Evolutionary conservation across 1,140 invertebrate genomes (phyloP).

Genomic region (Diorhabda carinulata): DNA sequence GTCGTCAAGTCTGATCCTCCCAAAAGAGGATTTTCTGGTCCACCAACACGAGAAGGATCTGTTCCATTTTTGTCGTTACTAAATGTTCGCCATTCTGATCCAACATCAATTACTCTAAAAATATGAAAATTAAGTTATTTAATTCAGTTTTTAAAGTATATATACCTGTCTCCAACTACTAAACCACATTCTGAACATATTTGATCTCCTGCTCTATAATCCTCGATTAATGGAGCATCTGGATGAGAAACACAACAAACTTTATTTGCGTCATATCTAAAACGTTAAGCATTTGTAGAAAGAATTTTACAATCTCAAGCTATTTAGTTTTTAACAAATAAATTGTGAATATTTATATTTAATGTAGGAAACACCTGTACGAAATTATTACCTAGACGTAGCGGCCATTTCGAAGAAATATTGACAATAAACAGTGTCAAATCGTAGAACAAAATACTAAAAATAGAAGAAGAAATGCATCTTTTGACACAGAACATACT

Average conservation of each 20-base stretch:
- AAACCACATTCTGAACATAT: slow-evolving; percentile 98
- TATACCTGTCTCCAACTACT: slow-evolving; percentile 94
- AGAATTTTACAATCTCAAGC: background rate
- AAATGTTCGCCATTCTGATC: slow-evolving; percentile 99
- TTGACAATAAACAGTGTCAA: too few species aligned
- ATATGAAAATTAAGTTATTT: background rate
- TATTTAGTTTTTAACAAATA: too few species aligned
- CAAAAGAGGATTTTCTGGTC: slow-evolving; percentile 90
- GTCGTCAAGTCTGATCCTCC: slow-evolving; percentile 96
- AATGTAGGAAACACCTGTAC: too few species aligned
- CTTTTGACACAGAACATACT: too few species aligned
- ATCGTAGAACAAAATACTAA: too few species aligned
- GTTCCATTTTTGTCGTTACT: slow-evolving; percentile 96
- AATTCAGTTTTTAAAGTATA: background rate
- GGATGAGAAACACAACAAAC: slow-evolving; percentile 92
- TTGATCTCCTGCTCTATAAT: slow-evolving; percentile 97
- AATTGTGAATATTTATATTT: too few species aligned
- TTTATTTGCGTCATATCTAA: slow-evolving; percentile 67
- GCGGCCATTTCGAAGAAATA: too few species aligned
- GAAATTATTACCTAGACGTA: too few species aligned
- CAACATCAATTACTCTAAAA: slow-evolving; percentile 95
- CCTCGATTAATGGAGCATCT: slow-evolving; percentile 92
- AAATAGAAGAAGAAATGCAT: too few species aligned
- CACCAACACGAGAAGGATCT: slow-evolving; percentile 98
- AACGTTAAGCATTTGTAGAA: slow-evolving; percentile 24